Conservation (phyloP, 2,113 vertebrate genomes). For the Ranitomeya variabilis region DNA sequence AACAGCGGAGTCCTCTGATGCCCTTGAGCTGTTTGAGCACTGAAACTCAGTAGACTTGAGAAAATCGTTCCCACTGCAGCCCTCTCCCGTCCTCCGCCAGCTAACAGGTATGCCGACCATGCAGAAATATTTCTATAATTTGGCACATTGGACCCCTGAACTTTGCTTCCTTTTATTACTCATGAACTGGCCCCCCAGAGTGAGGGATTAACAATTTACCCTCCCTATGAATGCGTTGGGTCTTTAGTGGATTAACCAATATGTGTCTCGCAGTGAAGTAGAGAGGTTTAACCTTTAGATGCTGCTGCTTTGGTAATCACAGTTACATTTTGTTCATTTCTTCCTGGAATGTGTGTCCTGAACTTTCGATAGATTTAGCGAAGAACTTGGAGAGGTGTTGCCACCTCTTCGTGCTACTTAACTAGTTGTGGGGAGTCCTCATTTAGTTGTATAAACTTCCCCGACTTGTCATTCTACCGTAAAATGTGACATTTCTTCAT, state of each 20-base stretch:
- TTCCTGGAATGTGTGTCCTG: conserved; percentile 20
- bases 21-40: conserved; percentile 68
- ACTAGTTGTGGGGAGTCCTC: background rate
- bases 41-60: conserved; percentile 57
- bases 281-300: conserved; percentile 38
- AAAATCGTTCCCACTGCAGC: conserved; percentile 45
- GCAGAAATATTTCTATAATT: conserved; percentile 60
- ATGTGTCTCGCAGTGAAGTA: background rate
- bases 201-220: background rate
- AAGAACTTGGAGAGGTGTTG: background rate
- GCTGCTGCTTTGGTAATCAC: background rate
- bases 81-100: conserved; percentile 59
- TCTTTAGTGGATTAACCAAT: conserved; percentile 21
- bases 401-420: conserved; percentile 56
- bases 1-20: conserved; percentile 68
- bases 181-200: background rate
- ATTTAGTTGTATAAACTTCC: background rate
- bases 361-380: conserved; percentile 32
- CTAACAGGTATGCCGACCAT: conserved; percentile 61
- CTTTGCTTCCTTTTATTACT: conserved; percentile 57
- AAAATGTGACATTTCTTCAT: background rate
- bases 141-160: conserved; percentile 58
- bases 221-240: background rate
- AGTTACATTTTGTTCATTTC: conserved; percentile 12
- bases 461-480: background rate